Evolutionary conservation across 2,888 invertebrate species (phyloP).

Genomic region (Onthophagus sagittarius): DNA sequence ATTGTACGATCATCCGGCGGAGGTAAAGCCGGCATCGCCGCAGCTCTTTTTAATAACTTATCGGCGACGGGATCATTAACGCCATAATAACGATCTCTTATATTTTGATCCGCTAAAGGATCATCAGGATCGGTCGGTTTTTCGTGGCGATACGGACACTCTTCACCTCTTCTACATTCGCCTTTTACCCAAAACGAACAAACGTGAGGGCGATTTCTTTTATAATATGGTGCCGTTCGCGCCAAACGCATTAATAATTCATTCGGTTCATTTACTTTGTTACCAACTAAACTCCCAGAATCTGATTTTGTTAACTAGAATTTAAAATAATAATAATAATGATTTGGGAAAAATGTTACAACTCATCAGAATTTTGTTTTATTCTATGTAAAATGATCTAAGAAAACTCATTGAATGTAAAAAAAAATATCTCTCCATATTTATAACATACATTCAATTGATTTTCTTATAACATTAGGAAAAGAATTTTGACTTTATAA

Average conservation of each 20-base stretch:
- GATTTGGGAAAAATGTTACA: too few species aligned
- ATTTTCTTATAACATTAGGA: too few species aligned
- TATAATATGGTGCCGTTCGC: conserved; percentile 91
- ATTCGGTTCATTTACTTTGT: conserved; percentile 72
- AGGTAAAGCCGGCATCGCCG: conserved; percentile 91
- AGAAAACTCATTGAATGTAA: too few species aligned
- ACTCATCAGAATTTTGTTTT: too few species aligned
- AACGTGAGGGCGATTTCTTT: conserved; percentile 90
- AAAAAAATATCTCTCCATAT: too few species aligned
- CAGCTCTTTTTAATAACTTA: conserved; percentile 83
- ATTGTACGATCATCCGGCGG: conserved; percentile 95
- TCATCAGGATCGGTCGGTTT: conserved; percentile 97
- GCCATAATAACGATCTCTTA: conserved; percentile 91
- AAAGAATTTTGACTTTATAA: too few species aligned
- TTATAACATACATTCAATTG: too few species aligned
- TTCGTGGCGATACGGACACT: conserved; percentile 94
- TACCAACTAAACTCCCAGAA: conserved; percentile 57
- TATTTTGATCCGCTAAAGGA: conserved; percentile 93
- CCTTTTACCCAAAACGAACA: conserved; percentile 99
- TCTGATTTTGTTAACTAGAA: conserved; percentile 42
- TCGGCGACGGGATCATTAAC: conserved; percentile 95
- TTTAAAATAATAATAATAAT: too few species aligned
- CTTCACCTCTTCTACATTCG: conserved; percentile 92
- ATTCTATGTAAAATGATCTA: background rate
- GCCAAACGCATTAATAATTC: conserved; percentile 85